Evolutionary conservation across 1,140 invertebrate genomes (phyloP).

Genomic region (Brachionus calyciflorus): DNA sequence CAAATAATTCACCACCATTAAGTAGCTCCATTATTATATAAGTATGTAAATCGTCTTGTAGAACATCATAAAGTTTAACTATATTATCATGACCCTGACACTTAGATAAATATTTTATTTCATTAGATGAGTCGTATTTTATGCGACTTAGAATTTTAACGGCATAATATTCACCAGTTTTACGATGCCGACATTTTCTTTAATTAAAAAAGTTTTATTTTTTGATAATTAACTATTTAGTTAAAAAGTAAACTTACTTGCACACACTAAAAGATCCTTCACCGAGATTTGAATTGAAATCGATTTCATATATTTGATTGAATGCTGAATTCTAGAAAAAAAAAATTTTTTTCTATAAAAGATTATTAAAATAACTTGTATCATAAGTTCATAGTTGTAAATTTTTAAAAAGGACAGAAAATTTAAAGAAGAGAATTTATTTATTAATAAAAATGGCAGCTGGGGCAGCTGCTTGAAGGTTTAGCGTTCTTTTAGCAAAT

Average conservation of each 20-base stretch:
- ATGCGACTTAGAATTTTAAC: slow-evolving; percentile 84
- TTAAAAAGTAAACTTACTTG: slow-evolving; percentile 52
- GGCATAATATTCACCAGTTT: slow-evolving; percentile 73
- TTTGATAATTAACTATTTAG: slow-evolving; percentile 13
- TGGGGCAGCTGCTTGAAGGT: too few relatives aligned
- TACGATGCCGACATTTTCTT: slow-evolving; percentile 73
- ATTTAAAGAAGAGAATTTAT: too few relatives aligned
- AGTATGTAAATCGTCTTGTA: slow-evolving; percentile 70
- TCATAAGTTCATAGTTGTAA: too few relatives aligned
- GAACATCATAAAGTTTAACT: slow-evolving; percentile 77
- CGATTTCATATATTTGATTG: slow-evolving; percentile 62
- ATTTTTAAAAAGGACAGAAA: too few relatives aligned
- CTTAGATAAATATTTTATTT: slow-evolving; percentile 72
- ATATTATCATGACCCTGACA: slow-evolving; percentile 85
- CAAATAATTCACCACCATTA: slow-evolving; percentile 79
- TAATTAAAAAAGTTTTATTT: not conserved
- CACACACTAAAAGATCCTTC: slow-evolving; percentile 86
- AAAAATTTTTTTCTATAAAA: slow-evolving; percentile 67
- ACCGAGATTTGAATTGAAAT: slow-evolving; percentile 64
- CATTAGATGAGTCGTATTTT: slow-evolving; percentile 67
- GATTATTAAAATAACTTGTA: too few relatives aligned
- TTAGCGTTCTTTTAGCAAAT: too few relatives aligned
- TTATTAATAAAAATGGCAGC: too few relatives aligned
- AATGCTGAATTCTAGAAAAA: slow-evolving; percentile 74
- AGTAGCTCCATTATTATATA: slow-evolving; percentile 83